Conservation (phyloP, 1,140 invertebrate species). For the Scaptomyza graminum region DNA sequence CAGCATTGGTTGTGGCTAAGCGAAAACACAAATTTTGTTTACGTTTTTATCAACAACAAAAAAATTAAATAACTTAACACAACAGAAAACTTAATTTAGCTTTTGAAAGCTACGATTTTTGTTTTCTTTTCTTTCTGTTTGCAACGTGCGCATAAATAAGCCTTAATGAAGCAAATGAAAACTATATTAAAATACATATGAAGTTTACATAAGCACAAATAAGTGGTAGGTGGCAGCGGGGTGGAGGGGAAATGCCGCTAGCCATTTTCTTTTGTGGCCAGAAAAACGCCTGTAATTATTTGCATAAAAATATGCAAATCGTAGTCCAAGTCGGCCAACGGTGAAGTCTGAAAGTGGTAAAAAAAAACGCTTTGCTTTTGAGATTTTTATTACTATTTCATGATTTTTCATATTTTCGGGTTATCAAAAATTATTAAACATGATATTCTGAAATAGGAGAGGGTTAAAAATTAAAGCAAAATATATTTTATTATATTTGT, state of each 20-base stretch:
- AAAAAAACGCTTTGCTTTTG: constrained; percentile 29
- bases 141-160: constrained; percentile 19
- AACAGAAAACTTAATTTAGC: constrained; percentile 15
- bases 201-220: constrained; percentile 36
- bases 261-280: background rate
- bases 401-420: constrained; percentile 9
- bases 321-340: constrained; percentile 30
- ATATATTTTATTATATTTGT: no score
- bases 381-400: background rate
- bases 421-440: no score
- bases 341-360: constrained; percentile 45
- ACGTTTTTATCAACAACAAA: constrained; percentile 12
- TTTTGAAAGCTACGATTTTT: constrained; percentile 9
- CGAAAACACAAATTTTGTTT: constrained; percentile 38
- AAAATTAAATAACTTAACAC: background rate
- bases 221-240: background rate
- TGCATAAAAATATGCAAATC: constrained; percentile 70
- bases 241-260: background rate
- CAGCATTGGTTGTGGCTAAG: background rate
- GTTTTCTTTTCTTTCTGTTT: constrained; percentile 34
- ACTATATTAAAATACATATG: constrained; percentile 41
- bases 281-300: constrained; percentile 63
- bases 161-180: constrained; percentile 66
- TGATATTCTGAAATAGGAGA: no score
- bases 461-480: no score